Evolutionary conservation across 2,113 vertebrate species (phyloP), one percentile per base, ranked within the genome.

Genomic region (Meriones unguiculatus): DNA sequence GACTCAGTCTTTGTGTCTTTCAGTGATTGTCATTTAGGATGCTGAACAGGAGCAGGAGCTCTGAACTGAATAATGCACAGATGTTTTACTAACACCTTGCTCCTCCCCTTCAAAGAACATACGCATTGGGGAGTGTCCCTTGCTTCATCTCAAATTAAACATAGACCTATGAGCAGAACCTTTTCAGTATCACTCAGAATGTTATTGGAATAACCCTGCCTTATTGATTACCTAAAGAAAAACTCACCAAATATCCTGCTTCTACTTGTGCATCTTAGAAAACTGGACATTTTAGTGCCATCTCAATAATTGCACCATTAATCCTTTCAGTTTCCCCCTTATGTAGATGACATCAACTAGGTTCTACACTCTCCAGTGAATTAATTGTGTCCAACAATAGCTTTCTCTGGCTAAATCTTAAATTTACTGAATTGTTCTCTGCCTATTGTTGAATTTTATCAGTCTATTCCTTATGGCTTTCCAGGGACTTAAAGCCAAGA

Each of bases 371-470:
- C 8, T 35, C 32, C 13, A 50, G 38, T 52, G 38, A 52, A 90
- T 94, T 93, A 93, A 72, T 22, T 46, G 2, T 90, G 32, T 38
- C 50, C 64, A 93, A 73, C 4, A n/a, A 18, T 17, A 62, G 64
- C 10, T 78, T 92, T 73, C 50, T 32, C 17, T 52, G 30, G 8
- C 35, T 93, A 94, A 84, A 85, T 22, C 70, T 85, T 84, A 85
- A 91, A 32, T 64, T 84, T 25, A 12, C 28, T 78, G 24, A 94
- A 92, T 64, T 18, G 52, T 64, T 86, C 50, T 81, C 35, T 69
- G 59, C 28, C 50, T 78, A 15, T 52, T 90, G n/a, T 35, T 87
- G 32, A 84, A 90, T 72, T 59, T 94, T 94, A 88, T 88, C 90
- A 64, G 46, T 20, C 18, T 54, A 69, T 7, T 90, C 94, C 50